A percentile compares a stretch with the other conserved stretches of the same genome.
Conservation (phyloP, 2,797 vertebrate species). For the Melanotaenia pygmaea region DNA sequence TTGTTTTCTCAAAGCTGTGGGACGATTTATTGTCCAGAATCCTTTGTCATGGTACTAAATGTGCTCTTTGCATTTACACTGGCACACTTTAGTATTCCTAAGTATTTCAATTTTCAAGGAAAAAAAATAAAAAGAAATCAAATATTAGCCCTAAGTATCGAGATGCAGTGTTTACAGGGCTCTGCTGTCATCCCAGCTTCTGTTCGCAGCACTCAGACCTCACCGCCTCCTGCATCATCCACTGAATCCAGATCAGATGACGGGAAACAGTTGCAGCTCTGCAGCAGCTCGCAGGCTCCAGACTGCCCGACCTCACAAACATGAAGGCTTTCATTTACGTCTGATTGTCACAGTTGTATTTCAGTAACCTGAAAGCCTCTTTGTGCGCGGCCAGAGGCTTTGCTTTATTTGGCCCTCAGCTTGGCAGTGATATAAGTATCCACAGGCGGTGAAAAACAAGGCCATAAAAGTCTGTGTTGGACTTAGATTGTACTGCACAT, state of each 20-base stretch:
- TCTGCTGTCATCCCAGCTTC: too few species aligned
- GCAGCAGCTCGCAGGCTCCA: conserved; percentile 35
- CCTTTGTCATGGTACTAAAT: too few species aligned
- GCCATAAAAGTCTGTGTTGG: conserved; percentile 62
- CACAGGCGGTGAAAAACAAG: conserved; percentile 65
- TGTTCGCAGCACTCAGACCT: too few species aligned
- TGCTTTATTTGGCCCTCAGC: conserved; percentile 69
- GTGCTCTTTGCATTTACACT: too few species aligned
- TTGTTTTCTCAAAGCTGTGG: too few species aligned
- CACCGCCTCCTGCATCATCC: conserved; percentile 43
- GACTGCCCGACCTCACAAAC: conserved; percentile 41
- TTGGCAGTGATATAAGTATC: conserved; percentile 62
- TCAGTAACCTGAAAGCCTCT: conserved; percentile 73
- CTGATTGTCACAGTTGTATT: conserved; percentile 69
- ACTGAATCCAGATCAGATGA: conserved; percentile 49
- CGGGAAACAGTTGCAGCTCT: background rate
- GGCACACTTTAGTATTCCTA: too few species aligned
- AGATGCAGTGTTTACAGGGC: too few species aligned
- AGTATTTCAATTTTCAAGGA: too few species aligned
- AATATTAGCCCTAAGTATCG: too few species aligned
- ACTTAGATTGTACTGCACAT: conserved; percentile 50
- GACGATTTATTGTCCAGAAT: too few species aligned
- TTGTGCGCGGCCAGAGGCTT: conserved; percentile 63
- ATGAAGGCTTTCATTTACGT: conserved; percentile 57
- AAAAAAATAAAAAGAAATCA: too few species aligned